phyloP scores from a whole-genome alignment of 2,888 invertebrate species.

The Scaeva pyrastri region DNA sequence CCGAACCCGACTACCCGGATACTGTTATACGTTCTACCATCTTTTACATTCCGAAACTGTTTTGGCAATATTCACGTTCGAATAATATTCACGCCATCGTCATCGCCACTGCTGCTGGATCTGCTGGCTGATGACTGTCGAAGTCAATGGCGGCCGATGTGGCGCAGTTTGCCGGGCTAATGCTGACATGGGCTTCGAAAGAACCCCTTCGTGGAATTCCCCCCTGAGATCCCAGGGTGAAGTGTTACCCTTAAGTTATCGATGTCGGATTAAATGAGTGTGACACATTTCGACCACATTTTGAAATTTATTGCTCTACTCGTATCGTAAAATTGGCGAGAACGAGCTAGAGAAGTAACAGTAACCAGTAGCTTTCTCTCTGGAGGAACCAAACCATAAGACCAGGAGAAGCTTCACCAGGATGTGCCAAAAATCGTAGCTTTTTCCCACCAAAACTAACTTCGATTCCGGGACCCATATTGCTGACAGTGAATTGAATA shows the following conservation, averaged over 20 bases:
- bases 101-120: constrained; percentile 37
- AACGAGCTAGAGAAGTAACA: neutral
- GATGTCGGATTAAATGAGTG: constrained; percentile 75
- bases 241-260: constrained; percentile 63
- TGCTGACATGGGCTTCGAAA: constrained; percentile 19
- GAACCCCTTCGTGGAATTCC: neutral
- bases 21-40: neutral
- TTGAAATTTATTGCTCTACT: constrained; percentile 70
- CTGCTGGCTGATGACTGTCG: neutral
- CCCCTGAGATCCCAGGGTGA: constrained; percentile 1
- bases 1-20: too few relatives aligned
- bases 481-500: constrained; percentile 68
- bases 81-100: constrained; percentile 53
- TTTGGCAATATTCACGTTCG: constrained; percentile 61
- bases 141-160: constrained; percentile 40
- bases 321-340: constrained; percentile 23
- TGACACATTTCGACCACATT: constrained; percentile 75
- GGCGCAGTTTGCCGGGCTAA: constrained; percentile 19
- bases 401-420: constrained; percentile 15
- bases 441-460: constrained; percentile 63
- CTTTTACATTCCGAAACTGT: constrained; percentile 49
- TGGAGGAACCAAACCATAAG: constrained; percentile 3
- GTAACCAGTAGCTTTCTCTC: constrained; percentile 19
- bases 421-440: constrained; percentile 73
- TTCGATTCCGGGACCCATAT: constrained; percentile 61